These are phyloP conservation scores for Thamnophis elegans DNA, from an alignment of 2,797 vertebrate genomes.

Conservation along the genomic window DNA sequence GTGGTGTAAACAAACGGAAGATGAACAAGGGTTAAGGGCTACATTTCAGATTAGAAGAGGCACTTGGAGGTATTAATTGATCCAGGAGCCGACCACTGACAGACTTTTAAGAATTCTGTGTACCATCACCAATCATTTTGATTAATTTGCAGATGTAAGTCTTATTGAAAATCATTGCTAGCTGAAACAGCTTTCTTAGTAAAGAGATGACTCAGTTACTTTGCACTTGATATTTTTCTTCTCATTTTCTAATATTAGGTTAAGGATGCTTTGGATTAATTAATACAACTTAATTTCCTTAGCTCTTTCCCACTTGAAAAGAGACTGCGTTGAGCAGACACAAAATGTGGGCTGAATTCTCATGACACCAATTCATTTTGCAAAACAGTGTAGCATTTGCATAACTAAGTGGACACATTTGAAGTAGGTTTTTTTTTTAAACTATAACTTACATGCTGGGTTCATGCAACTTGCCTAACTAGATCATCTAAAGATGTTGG, in stretches of 20 bases:
- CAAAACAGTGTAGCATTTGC: not conserved
- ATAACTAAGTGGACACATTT: not conserved
- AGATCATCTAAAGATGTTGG: not conserved
- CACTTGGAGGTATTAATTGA: not conserved
- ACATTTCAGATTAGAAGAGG: not conserved
- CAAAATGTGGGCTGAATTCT: not conserved
- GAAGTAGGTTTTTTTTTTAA: not conserved
- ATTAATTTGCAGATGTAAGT: not conserved
- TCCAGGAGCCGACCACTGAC: slow-evolving; percentile 8
- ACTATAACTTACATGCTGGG: not conserved
- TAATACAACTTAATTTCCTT: slow-evolving; percentile 6
- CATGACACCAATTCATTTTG: not conserved
- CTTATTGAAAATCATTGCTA: slow-evolving; percentile 9
- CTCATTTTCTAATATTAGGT: slow-evolving; percentile 14
- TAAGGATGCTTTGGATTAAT: not conserved
- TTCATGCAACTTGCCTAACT: not conserved
- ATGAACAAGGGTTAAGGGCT: not conserved
- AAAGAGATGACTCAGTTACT: not conserved
- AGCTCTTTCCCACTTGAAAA: not conserved
- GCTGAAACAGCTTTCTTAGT: not conserved
- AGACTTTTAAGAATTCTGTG: slow-evolving; percentile 7
- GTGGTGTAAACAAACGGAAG: not conserved
- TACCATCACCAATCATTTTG: slow-evolving; percentile 8
- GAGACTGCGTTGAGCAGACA: not conserved
- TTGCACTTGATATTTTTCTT: not conserved